Evolutionary conservation across 1,140 invertebrate genomes (phyloP).

Genomic region (Pinna nobilis): DNA sequence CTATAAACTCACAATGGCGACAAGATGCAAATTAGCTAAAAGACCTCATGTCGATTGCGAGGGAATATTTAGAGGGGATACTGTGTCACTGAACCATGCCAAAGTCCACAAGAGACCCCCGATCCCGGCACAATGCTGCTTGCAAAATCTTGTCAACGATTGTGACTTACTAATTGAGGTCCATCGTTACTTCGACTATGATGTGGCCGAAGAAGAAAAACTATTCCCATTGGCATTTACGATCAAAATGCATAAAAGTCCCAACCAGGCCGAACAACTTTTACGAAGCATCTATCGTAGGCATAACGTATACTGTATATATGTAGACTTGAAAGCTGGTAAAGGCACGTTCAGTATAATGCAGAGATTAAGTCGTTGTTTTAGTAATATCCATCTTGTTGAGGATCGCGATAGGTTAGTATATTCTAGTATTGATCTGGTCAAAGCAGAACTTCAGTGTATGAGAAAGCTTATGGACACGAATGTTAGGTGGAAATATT

Average conservation of each 20-base stretch:
- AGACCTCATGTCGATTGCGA: too few relatives aligned
- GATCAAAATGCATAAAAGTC: constrained; percentile 58
- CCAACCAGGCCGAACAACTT: constrained; percentile 66
- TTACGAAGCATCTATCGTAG: constrained; percentile 68
- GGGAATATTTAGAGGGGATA: too few relatives aligned
- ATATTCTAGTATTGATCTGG: constrained; percentile 45
- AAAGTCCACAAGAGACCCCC: too few relatives aligned
- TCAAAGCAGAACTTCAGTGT: constrained; percentile 59
- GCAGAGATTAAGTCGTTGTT: constrained; percentile 53
- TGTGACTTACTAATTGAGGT: background rate
- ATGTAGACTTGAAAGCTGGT: constrained; percentile 63
- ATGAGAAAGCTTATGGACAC: constrained; percentile 41
- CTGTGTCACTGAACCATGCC: too few relatives aligned
- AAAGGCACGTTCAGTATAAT: constrained; percentile 47
- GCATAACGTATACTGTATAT: constrained; percentile 73
- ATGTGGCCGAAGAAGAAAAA: constrained; percentile 42
- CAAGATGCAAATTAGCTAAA: too few relatives aligned
- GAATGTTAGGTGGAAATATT: constrained; percentile 63
- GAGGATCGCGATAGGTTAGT: constrained; percentile 43
- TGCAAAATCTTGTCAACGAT: constrained; percentile 10
- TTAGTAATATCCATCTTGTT: constrained; percentile 58
- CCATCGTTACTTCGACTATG: background rate
- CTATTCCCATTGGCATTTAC: constrained; percentile 65
- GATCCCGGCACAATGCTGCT: too few relatives aligned
- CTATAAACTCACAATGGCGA: too few relatives aligned